A percentile compares a stretch with the other conserved stretches of the same genome.
These are phyloP conservation scores for Siniperca obscura DNA, from an alignment of 2,797 vertebrate genomes.

Conservation along the genomic window DNA sequence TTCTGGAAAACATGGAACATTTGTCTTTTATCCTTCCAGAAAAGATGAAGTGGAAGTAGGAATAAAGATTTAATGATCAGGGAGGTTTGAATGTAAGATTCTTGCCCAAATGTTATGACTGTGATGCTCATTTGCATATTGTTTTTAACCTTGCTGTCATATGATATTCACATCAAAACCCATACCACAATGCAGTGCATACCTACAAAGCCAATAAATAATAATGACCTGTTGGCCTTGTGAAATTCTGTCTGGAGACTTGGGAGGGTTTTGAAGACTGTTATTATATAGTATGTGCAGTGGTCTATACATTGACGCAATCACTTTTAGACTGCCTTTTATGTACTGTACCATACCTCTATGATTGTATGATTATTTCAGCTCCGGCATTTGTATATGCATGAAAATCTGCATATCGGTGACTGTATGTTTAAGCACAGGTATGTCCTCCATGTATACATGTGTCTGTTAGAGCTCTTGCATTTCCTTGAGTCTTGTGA, in stretches of 20 bases:
- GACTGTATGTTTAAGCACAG: background rate
- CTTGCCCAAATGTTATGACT: background rate
- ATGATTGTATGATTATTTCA: constrained; percentile 17
- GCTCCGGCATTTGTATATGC: background rate
- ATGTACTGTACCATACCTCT: background rate
- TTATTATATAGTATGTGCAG: background rate
- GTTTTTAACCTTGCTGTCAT: background rate
- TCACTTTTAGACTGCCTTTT: background rate
- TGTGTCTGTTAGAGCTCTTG: background rate
- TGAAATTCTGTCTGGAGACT: background rate
- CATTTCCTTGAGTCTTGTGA: constrained; percentile 5
- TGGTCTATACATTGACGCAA: background rate
- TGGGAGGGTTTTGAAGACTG: too few relatives aligned
- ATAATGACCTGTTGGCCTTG: background rate
- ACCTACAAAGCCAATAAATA: background rate
- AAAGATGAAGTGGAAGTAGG: background rate
- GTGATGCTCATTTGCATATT: background rate
- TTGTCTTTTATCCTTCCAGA: background rate
- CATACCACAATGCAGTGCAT: background rate
- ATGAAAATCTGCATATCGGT: background rate
- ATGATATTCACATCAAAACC: background rate
- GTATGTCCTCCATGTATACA: constrained; percentile 1
- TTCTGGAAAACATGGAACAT: background rate
- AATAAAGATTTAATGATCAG: background rate
- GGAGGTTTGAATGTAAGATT: background rate